A percentile compares a stretch with the other conserved stretches of the same genome.
These are phyloP conservation scores for Prolemur simus DNA, from an alignment of 2,113 vertebrate species.

Conservation along the genomic window DNA sequence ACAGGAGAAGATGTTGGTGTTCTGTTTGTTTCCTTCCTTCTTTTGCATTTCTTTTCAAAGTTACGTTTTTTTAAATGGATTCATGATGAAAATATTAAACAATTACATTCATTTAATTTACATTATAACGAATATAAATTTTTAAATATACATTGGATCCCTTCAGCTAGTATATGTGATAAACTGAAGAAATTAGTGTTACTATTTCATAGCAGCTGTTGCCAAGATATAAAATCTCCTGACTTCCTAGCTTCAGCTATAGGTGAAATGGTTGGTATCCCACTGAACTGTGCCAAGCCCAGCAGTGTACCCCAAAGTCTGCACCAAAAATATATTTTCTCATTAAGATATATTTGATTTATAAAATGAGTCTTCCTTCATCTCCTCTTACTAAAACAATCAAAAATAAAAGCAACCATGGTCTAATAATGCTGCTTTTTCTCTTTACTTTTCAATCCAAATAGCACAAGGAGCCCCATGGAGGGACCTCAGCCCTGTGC, in stretches of 20 bases:
- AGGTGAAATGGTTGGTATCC: background rate
- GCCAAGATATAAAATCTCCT: background rate
- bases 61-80: background rate
- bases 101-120: background rate
- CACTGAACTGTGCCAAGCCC: background rate
- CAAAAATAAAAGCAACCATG: background rate
- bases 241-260: background rate
- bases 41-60: background rate
- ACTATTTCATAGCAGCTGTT: background rate
- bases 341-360: constrained; percentile 6
- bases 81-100: background rate
- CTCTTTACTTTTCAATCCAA: background rate
- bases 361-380: background rate
- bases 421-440: background rate
- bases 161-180: background rate
- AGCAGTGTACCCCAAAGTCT: background rate
- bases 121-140: background rate
- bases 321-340: constrained; percentile 32
- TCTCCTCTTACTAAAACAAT: constrained; percentile 11
- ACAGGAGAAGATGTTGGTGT: background rate
- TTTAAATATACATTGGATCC: background rate
- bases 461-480: background rate
- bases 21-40: background rate
- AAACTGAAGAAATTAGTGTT: background rate
- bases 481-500: constrained; percentile 43